Evolutionary conservation across 2,797 vertebrate genomes (phyloP), one percentile per base, ranked within the genome.

Genomic region (Odontamblyopus lacepedii): DNA sequence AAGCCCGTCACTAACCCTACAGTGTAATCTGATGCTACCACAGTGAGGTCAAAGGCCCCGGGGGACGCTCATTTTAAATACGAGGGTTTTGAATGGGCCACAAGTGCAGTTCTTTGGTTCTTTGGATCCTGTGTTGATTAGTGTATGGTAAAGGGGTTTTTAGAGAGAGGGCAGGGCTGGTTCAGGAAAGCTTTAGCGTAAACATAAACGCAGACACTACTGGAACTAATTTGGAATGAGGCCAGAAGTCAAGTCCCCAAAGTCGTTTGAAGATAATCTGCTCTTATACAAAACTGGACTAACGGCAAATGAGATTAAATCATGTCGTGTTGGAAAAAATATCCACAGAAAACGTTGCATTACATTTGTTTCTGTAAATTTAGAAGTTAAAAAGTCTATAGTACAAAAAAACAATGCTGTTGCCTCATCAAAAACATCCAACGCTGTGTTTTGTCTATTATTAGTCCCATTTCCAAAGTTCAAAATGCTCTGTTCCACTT

Each of bases 1-100:
- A 35, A 72, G 77, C 69, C 70, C 57, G 70, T 77, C 78, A 78
- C 76, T 75, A 78, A 78, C 50, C 41, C 63, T 48, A 61, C 68
- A 23, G 32, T 35, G 83, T 38, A 74, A 84, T 51, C 27, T 63
- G 74, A 86, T 68, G 32, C 38, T 27, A 59, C 70, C 77, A 48
- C 72, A 60, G 59, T 65, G 38, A 67, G 50, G 18, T 53, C 68
- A 63, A 66, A 7, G 2, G 27, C 65, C 67, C 55, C 3, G 2
- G 1, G 60, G 44, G 71, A 57, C 32, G 5, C 16, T 57, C 55
- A 27, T 0, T 59, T 44, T 4, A 65, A 62, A 44, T 5, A 32
- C 13, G 29, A 35, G 55, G 68, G 50, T 68, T 61, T 23, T 67
- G 4, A 63, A 70, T 60, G 56, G 48, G 32, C 57, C 71, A 50